Conservation (phyloP, 2,888 invertebrate species). For the Drosophila dives region DNA sequence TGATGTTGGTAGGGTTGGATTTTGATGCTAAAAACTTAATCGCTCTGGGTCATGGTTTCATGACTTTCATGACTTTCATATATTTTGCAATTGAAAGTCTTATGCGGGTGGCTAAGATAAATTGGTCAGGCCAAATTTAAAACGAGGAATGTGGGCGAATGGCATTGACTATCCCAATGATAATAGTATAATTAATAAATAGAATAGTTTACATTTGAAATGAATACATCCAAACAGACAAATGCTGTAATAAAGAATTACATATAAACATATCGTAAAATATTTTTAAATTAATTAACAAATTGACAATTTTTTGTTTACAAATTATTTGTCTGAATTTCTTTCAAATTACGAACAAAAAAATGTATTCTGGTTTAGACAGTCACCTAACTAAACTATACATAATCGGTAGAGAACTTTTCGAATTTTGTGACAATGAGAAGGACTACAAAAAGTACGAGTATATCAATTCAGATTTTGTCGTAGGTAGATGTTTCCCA, state of each 20-base stretch:
- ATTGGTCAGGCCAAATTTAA: conserved; percentile 3
- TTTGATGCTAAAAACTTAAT: conserved; percentile 43
- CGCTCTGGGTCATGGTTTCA: conserved; percentile 71
- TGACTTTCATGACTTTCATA: conserved; percentile 68
- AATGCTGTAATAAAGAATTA: neutral
- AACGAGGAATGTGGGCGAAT: neutral
- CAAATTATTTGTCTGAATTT: neutral
- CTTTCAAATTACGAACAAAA: neutral
- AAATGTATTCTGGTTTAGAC: neutral
- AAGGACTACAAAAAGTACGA: neutral
- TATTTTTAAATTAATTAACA: neutral
- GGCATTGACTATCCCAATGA: neutral
- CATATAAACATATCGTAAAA: neutral
- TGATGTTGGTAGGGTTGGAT: neutral
- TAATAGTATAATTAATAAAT: neutral
- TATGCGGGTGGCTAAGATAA: conserved; percentile 51
- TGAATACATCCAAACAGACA: neutral
- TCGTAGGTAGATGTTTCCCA: too few species aligned
- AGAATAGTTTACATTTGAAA: neutral
- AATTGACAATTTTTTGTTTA: neutral
- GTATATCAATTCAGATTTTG: neutral
- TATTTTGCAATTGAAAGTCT: conserved; percentile 44
- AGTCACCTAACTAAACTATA: neutral
- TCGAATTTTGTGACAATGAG: neutral
- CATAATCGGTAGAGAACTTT: neutral